A percentile compares a stretch with the other conserved stretches of the same genome.
phyloP scores from a whole-genome alignment of 2,797 vertebrate genomes.

The Syngnathus rostellatus region DNA sequence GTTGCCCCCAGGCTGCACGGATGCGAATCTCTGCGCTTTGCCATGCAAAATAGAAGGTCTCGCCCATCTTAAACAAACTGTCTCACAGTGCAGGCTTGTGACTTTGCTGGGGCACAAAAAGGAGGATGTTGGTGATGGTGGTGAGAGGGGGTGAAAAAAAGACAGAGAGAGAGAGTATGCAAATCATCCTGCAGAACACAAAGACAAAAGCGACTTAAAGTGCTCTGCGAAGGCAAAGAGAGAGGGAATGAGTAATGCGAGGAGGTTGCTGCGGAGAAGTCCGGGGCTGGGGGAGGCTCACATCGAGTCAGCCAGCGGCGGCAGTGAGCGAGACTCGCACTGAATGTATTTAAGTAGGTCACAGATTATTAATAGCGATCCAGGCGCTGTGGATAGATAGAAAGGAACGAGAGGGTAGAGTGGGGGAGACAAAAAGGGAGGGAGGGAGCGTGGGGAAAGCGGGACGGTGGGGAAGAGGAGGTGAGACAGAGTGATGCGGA shows the following conservation, averaged over 20 bases:
- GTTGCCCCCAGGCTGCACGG: background rate
- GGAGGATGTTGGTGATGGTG: background rate
- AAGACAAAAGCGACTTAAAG: slow-evolving; percentile 60
- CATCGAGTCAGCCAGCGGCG: slow-evolving; percentile 36
- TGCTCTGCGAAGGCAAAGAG: slow-evolving; percentile 31
- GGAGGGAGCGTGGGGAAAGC: slow-evolving; percentile 14
- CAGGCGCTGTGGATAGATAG: slow-evolving; percentile 71
- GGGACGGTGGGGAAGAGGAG: slow-evolving; percentile 24
- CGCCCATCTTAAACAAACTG: slow-evolving; percentile 20
- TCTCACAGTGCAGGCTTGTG: slow-evolving; percentile 41
- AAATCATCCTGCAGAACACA: slow-evolving; percentile 59
- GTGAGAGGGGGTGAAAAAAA: background rate
- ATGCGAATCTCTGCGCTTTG: slow-evolving; percentile 1
- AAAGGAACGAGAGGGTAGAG: slow-evolving; percentile 41
- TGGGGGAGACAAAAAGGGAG: slow-evolving; percentile 32
- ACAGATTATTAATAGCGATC: slow-evolving; percentile 81
- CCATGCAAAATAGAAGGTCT: slow-evolving; percentile 23
- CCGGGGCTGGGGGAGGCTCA: slow-evolving; percentile 26
- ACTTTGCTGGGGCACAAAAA: slow-evolving; percentile 46
- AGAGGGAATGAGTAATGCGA: slow-evolving; percentile 55
- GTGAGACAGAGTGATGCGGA: slow-evolving; percentile 47
- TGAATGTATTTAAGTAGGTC: slow-evolving; percentile 79
- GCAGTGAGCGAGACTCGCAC: slow-evolving; percentile 54
- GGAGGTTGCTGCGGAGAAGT: slow-evolving; percentile 48
- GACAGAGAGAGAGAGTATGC: slow-evolving; percentile 1